phyloP scores from a whole-genome alignment of 2,797 vertebrate genomes.

The Fringilla coelebs region DNA sequence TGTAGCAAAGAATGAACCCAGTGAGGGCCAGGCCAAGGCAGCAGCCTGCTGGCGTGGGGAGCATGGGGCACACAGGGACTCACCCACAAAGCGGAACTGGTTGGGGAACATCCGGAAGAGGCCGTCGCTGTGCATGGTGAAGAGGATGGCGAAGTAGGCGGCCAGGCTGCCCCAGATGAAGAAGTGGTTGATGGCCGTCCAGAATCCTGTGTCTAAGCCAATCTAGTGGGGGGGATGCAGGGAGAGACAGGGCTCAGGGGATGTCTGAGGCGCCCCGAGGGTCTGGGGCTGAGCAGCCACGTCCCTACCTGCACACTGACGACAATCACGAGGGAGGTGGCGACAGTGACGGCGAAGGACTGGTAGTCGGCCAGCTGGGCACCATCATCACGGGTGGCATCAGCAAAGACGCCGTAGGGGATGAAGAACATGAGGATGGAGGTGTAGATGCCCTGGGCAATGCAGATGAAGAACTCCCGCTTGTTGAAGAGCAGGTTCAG shows the following conservation, averaged over 20 bases:
- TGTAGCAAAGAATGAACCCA: background rate
- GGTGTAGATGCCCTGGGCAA: constrained; percentile 93
- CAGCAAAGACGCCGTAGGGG: constrained; percentile 82
- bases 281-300: fast-evolving
- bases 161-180: constrained; percentile 94
- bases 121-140: constrained; percentile 88
- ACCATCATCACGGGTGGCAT: constrained; percentile 84
- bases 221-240: constrained; percentile 74
- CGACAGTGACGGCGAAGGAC: constrained; percentile 91
- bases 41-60: background rate
- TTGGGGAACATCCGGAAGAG: constrained; percentile 92
- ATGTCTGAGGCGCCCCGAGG: background rate
- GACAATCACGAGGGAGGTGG: constrained; percentile 91
- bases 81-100: constrained; percentile 93
- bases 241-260: background rate
- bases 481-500: constrained; percentile 98
- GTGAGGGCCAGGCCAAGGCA: background rate
- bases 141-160: constrained; percentile 88
- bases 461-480: constrained; percentile 96
- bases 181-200: constrained; percentile 94
- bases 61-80: background rate
- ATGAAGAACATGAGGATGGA: constrained; percentile 93
- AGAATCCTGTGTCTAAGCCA: constrained; percentile 90
- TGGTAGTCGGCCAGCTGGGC: constrained; percentile 91
- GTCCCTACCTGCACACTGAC: constrained; percentile 89